Evolutionary conservation across 2,888 invertebrate genomes (phyloP), one percentile per base, ranked within the genome.

Genomic region (Digitonthophagus gazella): DNA sequence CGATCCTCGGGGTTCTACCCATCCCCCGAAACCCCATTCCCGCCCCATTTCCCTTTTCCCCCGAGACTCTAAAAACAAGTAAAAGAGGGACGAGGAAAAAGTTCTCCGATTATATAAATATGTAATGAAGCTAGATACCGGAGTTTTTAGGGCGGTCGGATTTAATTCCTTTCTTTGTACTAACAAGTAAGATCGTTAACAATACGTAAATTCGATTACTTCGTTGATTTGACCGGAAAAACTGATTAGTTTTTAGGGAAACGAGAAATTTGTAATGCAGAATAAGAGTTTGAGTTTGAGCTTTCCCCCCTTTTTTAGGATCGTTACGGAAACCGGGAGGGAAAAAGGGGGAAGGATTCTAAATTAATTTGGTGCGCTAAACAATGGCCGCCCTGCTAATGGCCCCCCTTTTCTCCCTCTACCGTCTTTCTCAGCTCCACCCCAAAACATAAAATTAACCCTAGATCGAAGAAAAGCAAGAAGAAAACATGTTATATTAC

Each of bases 281-380:
- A 68, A 69, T 66, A 61, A 65, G 64, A 66, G 70, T 67, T 68
- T 63, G 66, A 66, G 66, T 54, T 14, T 8, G 19, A 20, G 61
- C n/a, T 20, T 18, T 20, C 18, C n/a, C 61, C 61, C 61, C 61
- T 20, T 19, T 19, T 44, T 44, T 11, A 44, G 28, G 28, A 44
- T 44, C 28, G 28, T 44, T 44, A 11, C 61, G 61, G 18, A n/a
- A n/a, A n/a, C n/a, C n/a, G 5, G 61, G 61, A 18, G 61, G 61
- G 14, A 20, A 65, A 74, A 70, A 74, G 67, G 71, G 67, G 72
- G 73, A 76, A 78, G 79, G 78, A 78, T 81, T 18, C 80, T 82
- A 83, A 83, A 84, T 84, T 84, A 84, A 84, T 84, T 84, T 83
- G 80, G 82, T 79, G 78, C 79, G 82, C 83, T 83, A 83, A 84